Base-by-base conservation (phyloP, 2,797 vertebrate genomes). In the Anniella stebbinsi region DNA sequence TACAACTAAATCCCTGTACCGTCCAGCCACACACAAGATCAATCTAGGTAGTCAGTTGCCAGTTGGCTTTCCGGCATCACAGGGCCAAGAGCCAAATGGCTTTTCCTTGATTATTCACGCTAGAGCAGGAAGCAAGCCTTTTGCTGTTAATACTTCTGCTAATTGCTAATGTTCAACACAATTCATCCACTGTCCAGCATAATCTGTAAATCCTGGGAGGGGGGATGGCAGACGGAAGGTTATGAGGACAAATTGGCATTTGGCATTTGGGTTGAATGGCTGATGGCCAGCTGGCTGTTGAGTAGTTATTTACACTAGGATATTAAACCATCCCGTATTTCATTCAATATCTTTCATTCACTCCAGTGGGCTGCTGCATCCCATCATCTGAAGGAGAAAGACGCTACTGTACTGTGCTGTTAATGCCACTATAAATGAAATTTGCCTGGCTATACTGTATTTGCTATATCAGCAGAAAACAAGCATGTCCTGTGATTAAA, bases 61-160 rank as follows among this genome's bases (percentile, higher is more conserved):
- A 77, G 13, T 73, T 90, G 36, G 41, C 63, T 8, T 30, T 21
- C 83, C 36, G 84, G 72, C 4, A 33, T 76, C 83, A 38, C 67
- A 83, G 92, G 75, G 2, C 69, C 82, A 13, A 38, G 5, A 87
- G 36, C 15, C 60, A 93, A 89, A 38, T 25, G 41, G 4, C 30
- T 38, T 88, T 87, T 87, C 12, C 82, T 91, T 89, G 69, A 80
- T 87, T 92, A 77, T 89, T 93, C 67, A 82, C 60, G 81, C 54
- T 72, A n/a, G 48, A 57, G 81, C 17, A 45, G 18, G 85, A 92
- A 92, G 84, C 80, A 84, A 89, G 84, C 75, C 88, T 84, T 66
- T 92, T 87, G 69, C 25, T 91, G 80, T 73, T 78, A 80, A 48
- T 89, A 15, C 10, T 86, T 90, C 75, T 90, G 75, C 77, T 93